A percentile compares a stretch with the other conserved stretches of the same genome.
phyloP scores from a whole-genome alignment of 2,888 invertebrate genomes.

The Aphodius sticticus region DNA sequence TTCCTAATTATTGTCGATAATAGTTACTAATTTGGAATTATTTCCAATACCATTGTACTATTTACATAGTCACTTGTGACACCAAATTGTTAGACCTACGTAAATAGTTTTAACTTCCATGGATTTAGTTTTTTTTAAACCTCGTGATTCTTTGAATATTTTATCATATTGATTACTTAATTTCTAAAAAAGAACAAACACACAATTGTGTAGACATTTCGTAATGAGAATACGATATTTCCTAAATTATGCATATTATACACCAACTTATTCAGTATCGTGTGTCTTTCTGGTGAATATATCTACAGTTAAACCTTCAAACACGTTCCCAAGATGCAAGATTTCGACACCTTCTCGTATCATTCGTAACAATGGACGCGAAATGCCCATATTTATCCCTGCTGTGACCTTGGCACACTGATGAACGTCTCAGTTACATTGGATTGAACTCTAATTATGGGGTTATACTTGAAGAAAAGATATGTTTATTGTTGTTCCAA shows the following conservation, averaged over 20 bases:
- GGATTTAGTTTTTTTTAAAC: no score
- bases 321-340: background rate
- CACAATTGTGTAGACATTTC: no score
- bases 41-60: no score
- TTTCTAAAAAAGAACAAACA: no score
- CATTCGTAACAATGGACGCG: background rate
- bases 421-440: background rate
- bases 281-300: background rate
- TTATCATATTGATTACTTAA: no score
- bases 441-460: background rate
- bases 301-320: background rate
- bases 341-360: background rate
- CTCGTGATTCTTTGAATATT: no score
- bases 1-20: no score
- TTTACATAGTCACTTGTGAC: no score
- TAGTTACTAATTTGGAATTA: no score
- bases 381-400: constrained; percentile 4
- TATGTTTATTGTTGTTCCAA: background rate
- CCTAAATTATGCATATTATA: background rate
- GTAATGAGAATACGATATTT: background rate
- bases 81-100: no score
- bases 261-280: background rate
- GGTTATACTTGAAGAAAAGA: no score
- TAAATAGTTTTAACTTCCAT: no score
- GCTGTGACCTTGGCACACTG: background rate